Base-by-base conservation (phyloP, 2,797 vertebrate species). In the Dryobates pubescens region DNA sequence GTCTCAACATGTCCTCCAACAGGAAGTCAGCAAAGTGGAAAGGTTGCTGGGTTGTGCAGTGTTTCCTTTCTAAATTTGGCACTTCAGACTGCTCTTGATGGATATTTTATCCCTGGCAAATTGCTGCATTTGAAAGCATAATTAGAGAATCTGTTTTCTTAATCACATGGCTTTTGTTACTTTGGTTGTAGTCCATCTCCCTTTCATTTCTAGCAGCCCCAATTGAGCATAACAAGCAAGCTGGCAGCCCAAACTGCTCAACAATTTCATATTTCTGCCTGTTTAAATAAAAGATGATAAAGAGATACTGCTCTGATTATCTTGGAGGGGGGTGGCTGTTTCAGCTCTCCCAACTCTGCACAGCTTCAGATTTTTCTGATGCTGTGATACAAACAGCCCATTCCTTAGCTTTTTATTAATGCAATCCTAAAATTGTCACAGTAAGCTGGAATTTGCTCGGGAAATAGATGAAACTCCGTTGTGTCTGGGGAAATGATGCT, bases 131-230 rank as follows among this genome's bases (percentile, higher is more conserved):
- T 98, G 98, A 98, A 98, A 98, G 97, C 97, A 96, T 98, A 99
- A 99, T 99, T 99, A 99, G 98, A 97, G 98, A 98, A 98, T 99
- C 98, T 98, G 98, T 98, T 99, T 98, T 98, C 98, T 98, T 99
- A 98, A 99, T 99, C 98, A 98, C 97, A 94, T 98, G 97, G 98
- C 94, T 97, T 98, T 98, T 93, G 96, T 97, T 97, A 94, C 94
- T 97, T 96, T 96, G 95, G 95, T 97, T 96, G 94, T 90, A 92
- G 87, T 96, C 95, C 96, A 96, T 95, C 96, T 97, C 96, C 93
- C 86, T 93, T 96, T 96, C 89, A 90, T 95, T 97, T 96, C 92
- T 96, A 96, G 94, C 91, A 94, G 91, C 97, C 97, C 96, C 70
- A 88, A 96, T 84, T 86, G 91, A 95, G 94, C 96, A 82, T 95